Conservation (phyloP, 2,797 vertebrate genomes). For the Poecilia velifera region DNA sequence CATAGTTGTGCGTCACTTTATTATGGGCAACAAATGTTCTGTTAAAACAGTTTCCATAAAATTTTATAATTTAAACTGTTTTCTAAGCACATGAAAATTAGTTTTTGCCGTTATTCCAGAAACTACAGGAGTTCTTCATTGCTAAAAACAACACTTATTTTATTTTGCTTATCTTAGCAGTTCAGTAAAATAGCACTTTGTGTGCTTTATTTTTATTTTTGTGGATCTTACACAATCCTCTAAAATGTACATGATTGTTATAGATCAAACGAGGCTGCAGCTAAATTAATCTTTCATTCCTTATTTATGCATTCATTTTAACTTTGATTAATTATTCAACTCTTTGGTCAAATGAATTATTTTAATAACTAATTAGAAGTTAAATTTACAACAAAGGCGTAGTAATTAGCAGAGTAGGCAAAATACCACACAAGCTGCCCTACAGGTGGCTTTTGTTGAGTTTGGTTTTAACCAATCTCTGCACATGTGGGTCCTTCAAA, state of each 20-base stretch:
- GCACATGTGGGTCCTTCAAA: slow-evolving; percentile 4
- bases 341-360: not conserved
- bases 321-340: slow-evolving; percentile 5
- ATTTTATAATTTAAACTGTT: not conserved
- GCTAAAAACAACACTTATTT: slow-evolving; percentile 8
- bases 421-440: slow-evolving; percentile 5
- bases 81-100: not conserved
- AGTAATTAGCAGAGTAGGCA: not conserved
- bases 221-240: not conserved
- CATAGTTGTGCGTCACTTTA: not conserved
- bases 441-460: slow-evolving; percentile 17
- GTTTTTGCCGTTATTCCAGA: not conserved
- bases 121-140: not conserved
- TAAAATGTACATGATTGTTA: not conserved
- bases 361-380: not conserved
- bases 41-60: not conserved
- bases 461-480: slow-evolving; percentile 4
- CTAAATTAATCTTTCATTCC: not conserved
- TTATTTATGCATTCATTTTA: not conserved
- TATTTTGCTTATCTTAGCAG: not conserved
- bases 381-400: not conserved
- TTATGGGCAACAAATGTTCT: not conserved
- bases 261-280: not conserved
- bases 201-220: not conserved
- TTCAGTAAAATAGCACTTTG: not conserved